Base-by-base conservation (phyloP, 2,797 vertebrate genomes). In the Arctocebus calabarensis region DNA sequence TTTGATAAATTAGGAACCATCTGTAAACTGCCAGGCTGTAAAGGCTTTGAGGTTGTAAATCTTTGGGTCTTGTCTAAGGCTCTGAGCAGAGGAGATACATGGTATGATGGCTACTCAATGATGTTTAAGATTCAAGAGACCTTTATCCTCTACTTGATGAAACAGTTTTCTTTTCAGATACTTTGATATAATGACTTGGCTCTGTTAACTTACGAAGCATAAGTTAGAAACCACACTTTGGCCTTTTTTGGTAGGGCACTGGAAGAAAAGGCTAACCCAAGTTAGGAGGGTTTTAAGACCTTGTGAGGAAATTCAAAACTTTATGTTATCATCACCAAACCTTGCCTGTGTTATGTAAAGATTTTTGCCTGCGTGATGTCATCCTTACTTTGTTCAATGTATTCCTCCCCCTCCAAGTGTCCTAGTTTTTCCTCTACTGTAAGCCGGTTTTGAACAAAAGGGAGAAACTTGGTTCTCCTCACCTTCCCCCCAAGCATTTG, bases 261-360 rank as follows among this genome's bases (percentile, higher is more conserved):
- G 45, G 70, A 66, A 64, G 77, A 20, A n/a, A 92, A 85, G 25
- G 71, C 64, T 29, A 34, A 52, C 34, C 45, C 45, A 45, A 45
- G 10, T 62, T 34, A 48, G 68, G 43, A 75, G 77, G 70, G 43
- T 19, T 64, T 66, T 52, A 81, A 93, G 88, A 71, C 73, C 32
- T 71, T 83, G 9, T 52, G 66, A 78, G 91, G 84, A 93, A 96
- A 88, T 59, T 59, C 57, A 37, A 43, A 64, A 78, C 59, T 73
- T 19, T 3, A 40, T 55, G 93, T 68, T 78, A 13, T 12, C 8
- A 73, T 84, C 91, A 16, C 32, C 59, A 86, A 3, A 37, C 57
- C 64, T 74, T 22, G 91, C 75, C 79, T 79, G 81, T 23, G 59
- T 97, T 96, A 95, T 55, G 52, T 96, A 95, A 97, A 92, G 92